A percentile compares a stretch with the other conserved stretches of the same genome.
Evolutionary conservation across 2,113 vertebrate genomes (phyloP).

Genomic region (Callionymus lyra): DNA sequence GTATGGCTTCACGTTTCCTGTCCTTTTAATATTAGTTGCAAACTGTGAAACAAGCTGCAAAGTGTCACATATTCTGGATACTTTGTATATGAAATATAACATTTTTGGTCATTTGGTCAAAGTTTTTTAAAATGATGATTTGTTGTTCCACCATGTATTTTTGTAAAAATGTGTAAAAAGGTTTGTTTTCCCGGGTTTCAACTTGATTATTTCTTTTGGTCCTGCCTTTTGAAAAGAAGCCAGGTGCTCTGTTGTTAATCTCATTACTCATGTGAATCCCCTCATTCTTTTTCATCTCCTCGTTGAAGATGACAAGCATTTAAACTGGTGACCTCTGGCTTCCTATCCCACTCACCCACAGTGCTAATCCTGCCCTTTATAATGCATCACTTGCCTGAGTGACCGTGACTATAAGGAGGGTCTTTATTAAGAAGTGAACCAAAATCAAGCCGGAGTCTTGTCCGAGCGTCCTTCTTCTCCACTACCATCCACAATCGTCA

Average conservation of each 20-base stretch:
- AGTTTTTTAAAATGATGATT: no score
- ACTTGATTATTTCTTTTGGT: no score
- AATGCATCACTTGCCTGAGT: conserved; percentile 2
- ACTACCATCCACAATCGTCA: conserved; percentile 9
- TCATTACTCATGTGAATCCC: conserved; percentile 6
- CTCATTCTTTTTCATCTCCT: neutral
- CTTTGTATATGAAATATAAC: no score
- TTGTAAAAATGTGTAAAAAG: no score
- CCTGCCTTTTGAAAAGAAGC: no score
- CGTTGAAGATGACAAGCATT: conserved; percentile 15
- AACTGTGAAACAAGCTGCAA: no score
- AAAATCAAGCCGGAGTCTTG: conserved; percentile 6
- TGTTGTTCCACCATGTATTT: no score
- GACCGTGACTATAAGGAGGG: conserved; percentile 4
- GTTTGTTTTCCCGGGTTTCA: no score
- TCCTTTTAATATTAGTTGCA: no score
- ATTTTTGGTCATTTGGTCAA: no score
- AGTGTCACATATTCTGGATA: no score
- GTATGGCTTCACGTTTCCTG: no score
- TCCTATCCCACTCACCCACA: conserved; percentile 3
- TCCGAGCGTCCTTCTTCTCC: conserved; percentile 21
- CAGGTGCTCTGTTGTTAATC: conserved; percentile 1
- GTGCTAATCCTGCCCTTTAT: neutral
- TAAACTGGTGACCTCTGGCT: conserved; percentile 21
- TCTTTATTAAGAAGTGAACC: conserved; percentile 5